Conservation (phyloP, 1,140 invertebrate species). For the Drosophila setifemur region DNA sequence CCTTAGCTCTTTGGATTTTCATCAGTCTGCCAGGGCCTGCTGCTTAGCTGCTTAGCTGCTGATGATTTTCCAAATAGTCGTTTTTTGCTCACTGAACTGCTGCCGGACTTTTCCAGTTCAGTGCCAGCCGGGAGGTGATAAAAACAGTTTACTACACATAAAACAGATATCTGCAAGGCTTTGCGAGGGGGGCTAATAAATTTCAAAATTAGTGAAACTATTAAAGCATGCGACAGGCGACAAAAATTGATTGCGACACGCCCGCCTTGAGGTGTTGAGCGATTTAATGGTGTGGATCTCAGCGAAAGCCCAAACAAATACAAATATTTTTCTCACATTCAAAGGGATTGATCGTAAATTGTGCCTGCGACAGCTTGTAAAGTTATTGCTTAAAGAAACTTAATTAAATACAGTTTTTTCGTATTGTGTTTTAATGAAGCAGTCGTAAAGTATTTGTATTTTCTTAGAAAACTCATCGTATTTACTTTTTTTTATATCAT, state of each 20-base stretch:
- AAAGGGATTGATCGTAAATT: neutral
- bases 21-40: constrained; percentile 27
- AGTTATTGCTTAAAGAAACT: too few relatives aligned
- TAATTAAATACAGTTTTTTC: too few relatives aligned
- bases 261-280: constrained; percentile 51
- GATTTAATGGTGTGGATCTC: constrained; percentile 58
- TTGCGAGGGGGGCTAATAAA: constrained; percentile 38
- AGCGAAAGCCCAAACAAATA: constrained; percentile 1
- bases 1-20: constrained; percentile 28
- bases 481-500: too few relatives aligned
- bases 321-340: constrained; percentile 12
- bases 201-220: constrained; percentile 63
- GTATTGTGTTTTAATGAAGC: too few relatives aligned
- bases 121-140: constrained; percentile 43
- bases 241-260: constrained; percentile 62
- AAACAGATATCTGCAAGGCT: constrained; percentile 41
- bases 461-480: too few relatives aligned
- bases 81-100: constrained; percentile 15
- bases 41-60: constrained; percentile 28
- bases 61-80: constrained; percentile 65
- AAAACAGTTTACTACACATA: constrained; percentile 52
- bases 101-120: neutral
- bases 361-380: too few relatives aligned
- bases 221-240: constrained; percentile 56
- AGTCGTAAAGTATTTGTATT: too few relatives aligned